Base-by-base conservation (phyloP, 2,113 vertebrate genomes). In the Porphyrio hochstetteri region DNA sequence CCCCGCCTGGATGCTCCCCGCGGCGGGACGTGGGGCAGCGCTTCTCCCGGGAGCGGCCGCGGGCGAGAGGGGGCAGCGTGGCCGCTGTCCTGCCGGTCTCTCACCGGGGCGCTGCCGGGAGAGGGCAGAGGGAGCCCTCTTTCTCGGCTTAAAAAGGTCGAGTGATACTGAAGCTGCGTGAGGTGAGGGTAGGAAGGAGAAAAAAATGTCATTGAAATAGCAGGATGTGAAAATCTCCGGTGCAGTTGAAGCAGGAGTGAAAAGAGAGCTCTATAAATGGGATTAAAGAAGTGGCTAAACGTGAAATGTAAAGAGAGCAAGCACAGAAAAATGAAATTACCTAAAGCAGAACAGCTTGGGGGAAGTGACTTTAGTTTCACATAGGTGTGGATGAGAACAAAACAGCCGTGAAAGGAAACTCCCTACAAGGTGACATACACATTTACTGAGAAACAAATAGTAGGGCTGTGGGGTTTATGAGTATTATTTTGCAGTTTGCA, bases 291-390 rank as follows among this genome's bases (percentile, higher is more conserved):
- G 80, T 57, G 63, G 82, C 69, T 61, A 81, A 55, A 61, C 44
- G 18, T 9, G 40, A 69, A 86, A 81, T 0, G 0, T 25, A 50
- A 95, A 70, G 78, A 87, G 19, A 87, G 38, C 36, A 70, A 3
- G 11, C 33, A 61, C 13, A 92, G 61, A 82, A 86, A 56, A 78
- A 65, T 76, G 69, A 86, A 88, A 92, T 91, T 78, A 21, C 52
- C n/a, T 82, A 84, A 92, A 93, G 82, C 86, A 94, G 87, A 97
- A 93, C 27, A 72, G 25, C n/a, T 33, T 44, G 42, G 33, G 53
- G 87, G 92, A 95, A 96, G 80, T 96, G 68, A 71, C 78, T 96
- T 81, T 87, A 69, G 69, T 96, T 97, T 97, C 96, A 86, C 29
- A 36, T 55, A 94, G 88, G 81, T 83, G 84, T 72, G 78, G 92